These are phyloP conservation scores for Drosophila hydei DNA, from an alignment of 1,140 invertebrate species.

Conservation along the genomic window DNA sequence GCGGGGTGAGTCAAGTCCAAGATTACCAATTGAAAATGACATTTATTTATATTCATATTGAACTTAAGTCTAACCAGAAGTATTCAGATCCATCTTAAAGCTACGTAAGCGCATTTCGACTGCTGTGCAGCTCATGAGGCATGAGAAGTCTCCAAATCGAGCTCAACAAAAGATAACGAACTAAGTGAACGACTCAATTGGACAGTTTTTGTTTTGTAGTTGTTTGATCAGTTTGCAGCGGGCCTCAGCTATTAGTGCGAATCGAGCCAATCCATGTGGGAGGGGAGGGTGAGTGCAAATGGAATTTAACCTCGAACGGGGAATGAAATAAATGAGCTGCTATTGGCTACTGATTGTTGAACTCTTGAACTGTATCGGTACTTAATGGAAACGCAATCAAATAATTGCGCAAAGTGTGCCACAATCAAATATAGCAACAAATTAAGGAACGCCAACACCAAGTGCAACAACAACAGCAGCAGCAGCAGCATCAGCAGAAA, in stretches of 20 bases:
- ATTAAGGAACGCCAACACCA: constrained; percentile 75
- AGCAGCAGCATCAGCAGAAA: no score
- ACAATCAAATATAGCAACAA: constrained; percentile 82
- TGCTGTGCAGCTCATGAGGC: no score
- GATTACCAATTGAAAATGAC: no score
- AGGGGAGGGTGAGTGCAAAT: constrained; percentile 6
- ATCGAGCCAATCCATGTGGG: background rate
- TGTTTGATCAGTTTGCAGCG: constrained; percentile 28
- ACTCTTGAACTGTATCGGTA: constrained; percentile 76
- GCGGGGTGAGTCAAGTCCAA: no score
- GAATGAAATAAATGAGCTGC: constrained; percentile 48
- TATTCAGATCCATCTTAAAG: no score
- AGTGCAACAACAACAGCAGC: constrained; percentile 28
- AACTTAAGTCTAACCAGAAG: no score
- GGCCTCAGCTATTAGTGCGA: background rate
- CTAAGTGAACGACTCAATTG: background rate
- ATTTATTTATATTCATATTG: no score
- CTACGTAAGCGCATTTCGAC: no score
- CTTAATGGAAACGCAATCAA: constrained; percentile 81
- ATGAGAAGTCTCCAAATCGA: background rate
- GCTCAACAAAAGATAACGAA: background rate
- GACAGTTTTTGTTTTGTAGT: background rate
- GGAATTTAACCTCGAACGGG: constrained; percentile 55
- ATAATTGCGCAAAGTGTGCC: constrained; percentile 81
- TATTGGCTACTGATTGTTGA: constrained; percentile 78